These are phyloP conservation scores for Aethes cnicana DNA, from an alignment of 2,888 invertebrate species.

Conservation along the genomic window DNA sequence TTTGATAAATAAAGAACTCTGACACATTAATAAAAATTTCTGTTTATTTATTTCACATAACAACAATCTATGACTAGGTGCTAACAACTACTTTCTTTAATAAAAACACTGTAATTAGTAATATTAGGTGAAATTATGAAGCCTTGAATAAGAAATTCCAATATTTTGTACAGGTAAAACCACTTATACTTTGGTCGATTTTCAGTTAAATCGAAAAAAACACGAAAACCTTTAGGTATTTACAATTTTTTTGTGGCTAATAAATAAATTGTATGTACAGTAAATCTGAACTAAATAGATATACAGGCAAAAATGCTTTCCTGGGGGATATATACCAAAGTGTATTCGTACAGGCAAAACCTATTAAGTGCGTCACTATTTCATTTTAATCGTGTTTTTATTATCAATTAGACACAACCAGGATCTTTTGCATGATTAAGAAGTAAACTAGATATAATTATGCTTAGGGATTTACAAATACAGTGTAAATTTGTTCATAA, in stretches of 20 bases:
- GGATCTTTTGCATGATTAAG: background rate
- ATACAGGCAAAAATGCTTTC: background rate
- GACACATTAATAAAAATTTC: background rate
- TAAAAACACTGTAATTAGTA: background rate
- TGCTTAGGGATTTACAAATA: background rate
- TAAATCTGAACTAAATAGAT: background rate
- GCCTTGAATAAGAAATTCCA: background rate
- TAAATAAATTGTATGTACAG: background rate
- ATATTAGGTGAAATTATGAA: background rate
- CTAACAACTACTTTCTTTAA: background rate
- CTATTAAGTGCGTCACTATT: background rate
- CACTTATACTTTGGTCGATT: background rate
- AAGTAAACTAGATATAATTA: background rate
- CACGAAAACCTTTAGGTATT: background rate
- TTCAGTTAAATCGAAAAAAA: background rate
- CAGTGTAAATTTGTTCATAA: too few species aligned
- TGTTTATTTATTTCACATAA: background rate
- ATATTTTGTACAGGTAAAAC: slow-evolving; percentile 4
- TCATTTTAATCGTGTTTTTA: background rate
- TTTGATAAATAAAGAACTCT: background rate
- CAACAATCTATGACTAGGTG: background rate
- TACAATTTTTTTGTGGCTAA: background rate
- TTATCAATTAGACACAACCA: background rate
- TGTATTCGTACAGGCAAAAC: background rate
- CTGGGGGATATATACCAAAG: background rate